A percentile compares a stretch with the other conserved stretches of the same genome.
Conservation (phyloP, 2,113 vertebrate species). For the Litocranius walleri region DNA sequence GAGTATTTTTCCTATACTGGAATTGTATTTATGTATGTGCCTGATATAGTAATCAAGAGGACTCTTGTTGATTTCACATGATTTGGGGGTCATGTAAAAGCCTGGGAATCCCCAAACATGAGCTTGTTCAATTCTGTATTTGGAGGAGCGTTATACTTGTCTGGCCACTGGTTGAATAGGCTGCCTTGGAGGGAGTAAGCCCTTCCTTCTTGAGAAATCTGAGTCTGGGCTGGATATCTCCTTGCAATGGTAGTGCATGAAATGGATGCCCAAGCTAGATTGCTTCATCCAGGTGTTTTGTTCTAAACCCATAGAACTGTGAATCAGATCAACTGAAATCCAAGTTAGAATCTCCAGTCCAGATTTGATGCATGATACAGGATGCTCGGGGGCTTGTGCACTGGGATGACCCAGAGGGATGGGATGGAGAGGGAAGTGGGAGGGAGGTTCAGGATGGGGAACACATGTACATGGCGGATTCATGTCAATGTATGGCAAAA, state of each 20-base stretch:
- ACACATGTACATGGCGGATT: not conserved
- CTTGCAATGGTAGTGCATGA: not conserved
- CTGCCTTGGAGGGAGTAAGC: not conserved
- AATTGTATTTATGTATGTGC: not conserved
- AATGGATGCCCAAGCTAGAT: not conserved
- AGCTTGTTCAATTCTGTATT: not conserved
- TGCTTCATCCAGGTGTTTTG: not conserved
- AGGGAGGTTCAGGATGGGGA: not conserved
- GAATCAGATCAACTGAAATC: not conserved
- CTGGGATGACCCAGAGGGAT: not conserved
- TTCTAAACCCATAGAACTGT: not conserved
- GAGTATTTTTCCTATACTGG: not conserved
- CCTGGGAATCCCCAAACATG: not conserved
- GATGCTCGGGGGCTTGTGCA: not conserved
- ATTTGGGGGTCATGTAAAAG: not conserved
- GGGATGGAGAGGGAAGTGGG: not conserved
- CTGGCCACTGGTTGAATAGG: not conserved
- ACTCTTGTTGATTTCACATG: not conserved
- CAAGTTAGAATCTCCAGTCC: not conserved
- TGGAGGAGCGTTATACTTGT: not conserved
- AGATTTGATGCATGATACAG: not conserved
- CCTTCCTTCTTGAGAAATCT: not conserved
- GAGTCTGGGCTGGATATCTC: not conserved
- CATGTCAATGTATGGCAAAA: not conserved
- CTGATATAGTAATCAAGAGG: not conserved